Evolutionary conservation across 2,797 vertebrate species (phyloP).

Genomic region (Hydrophis major): DNA sequence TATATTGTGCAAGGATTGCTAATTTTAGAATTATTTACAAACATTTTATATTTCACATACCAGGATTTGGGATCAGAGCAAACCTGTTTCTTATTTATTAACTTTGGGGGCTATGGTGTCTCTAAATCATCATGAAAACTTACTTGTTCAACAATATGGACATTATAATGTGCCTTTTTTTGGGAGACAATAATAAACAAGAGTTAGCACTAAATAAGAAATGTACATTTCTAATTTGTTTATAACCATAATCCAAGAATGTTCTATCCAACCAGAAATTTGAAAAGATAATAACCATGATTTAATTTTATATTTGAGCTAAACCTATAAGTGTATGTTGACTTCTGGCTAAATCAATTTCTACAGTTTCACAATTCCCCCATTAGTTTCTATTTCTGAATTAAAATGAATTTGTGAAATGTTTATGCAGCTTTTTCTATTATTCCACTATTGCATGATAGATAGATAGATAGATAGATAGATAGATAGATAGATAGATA

Average conservation of each 20-base stretch:
- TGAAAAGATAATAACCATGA: neutral
- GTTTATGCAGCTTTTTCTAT: neutral
- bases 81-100: too few species aligned
- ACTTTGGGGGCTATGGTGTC: neutral
- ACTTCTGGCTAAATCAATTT: slow-evolving; percentile 49
- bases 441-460: neutral
- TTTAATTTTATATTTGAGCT: too few species aligned
- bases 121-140: neutral
- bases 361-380: slow-evolving; percentile 43
- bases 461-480: neutral
- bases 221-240: neutral
- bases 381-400: slow-evolving; percentile 13
- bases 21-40: neutral
- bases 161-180: neutral
- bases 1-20: neutral
- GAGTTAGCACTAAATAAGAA: neutral
- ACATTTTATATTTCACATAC: neutral
- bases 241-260: neutral
- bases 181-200: neutral
- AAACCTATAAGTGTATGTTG: neutral
- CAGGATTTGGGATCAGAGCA: neutral
- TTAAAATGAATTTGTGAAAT: slow-evolving; percentile 11
- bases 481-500: neutral
- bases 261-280: neutral
- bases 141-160: neutral